phyloP scores from a whole-genome alignment of 2,888 invertebrate genomes.

The Atethmia centrago region DNA sequence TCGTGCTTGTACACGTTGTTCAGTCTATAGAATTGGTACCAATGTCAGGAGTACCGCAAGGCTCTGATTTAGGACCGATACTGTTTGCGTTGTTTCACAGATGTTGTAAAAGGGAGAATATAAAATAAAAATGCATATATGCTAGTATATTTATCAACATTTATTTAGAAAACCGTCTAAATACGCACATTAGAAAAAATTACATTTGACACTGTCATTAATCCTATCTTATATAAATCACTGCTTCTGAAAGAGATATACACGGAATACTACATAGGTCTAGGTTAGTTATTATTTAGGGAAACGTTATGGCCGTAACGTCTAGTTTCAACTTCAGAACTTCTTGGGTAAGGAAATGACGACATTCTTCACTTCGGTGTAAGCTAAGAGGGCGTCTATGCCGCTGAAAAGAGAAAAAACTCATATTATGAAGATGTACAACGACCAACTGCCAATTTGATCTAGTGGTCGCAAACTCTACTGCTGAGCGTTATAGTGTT shows the following conservation, averaged over 20 bases:
- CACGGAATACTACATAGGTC: background rate
- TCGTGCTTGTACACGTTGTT: too few relatives aligned
- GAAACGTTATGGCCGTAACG: background rate
- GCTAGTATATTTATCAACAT: too few relatives aligned
- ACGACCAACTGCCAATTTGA: background rate
- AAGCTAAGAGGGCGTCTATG: conserved; percentile 92
- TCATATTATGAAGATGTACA: background rate
- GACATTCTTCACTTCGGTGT: conserved; percentile 94
- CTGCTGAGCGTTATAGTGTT: too few relatives aligned
- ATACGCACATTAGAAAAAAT: background rate
- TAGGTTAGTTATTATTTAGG: conserved; percentile 2
- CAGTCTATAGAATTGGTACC: too few relatives aligned
- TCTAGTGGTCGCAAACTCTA: too few relatives aligned
- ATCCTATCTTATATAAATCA: background rate
- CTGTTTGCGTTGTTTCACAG: too few relatives aligned
- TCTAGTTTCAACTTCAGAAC: conserved; percentile 59
- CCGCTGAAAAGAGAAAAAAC: conserved; percentile 88
- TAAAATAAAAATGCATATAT: too few relatives aligned
- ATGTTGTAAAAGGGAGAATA: too few relatives aligned
- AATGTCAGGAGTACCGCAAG: too few relatives aligned
- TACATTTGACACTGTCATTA: too few relatives aligned
- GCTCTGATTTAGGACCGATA: too few relatives aligned
- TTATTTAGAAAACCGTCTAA: conserved; percentile 4
- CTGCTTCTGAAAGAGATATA: too few relatives aligned
- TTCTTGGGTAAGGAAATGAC: conserved; percentile 86